Conservation (phyloP, 2,797 vertebrate species). For the Gymnoscopelus microlampas region DNA sequence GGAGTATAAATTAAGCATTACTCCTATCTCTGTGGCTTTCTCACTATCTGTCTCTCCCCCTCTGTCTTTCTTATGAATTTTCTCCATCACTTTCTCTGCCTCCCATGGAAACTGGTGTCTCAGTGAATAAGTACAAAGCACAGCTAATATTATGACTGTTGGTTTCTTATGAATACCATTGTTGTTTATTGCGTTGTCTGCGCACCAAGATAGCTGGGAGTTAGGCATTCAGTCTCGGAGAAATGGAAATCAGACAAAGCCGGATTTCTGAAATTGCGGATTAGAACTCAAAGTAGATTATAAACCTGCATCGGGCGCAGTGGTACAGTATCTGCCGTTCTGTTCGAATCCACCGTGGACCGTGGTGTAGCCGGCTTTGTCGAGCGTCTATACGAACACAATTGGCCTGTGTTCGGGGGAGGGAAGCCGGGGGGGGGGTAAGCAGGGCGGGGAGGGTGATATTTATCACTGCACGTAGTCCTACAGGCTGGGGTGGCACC, state of each 20-base stretch:
- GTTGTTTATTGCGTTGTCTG: slow-evolving; percentile 3
- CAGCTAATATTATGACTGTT: slow-evolving; percentile 1
- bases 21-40: slow-evolving; percentile 6
- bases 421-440: too few species aligned
- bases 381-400: too few species aligned
- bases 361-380: background rate
- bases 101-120: slow-evolving; percentile 33
- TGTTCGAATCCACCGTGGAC: background rate
- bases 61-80: background rate
- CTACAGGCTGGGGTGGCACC: too few species aligned
- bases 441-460: too few species aligned
- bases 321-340: background rate
- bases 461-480: too few species aligned
- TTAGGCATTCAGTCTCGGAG: background rate
- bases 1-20: too few species aligned
- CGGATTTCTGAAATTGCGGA: background rate
- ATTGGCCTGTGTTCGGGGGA: too few species aligned
- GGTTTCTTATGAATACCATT: background rate
- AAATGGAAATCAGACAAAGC: slow-evolving; percentile 2
- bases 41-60: slow-evolving; percentile 23
- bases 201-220: background rate
- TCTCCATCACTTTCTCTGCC: background rate
- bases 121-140: slow-evolving; percentile 30
- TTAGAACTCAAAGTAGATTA: background rate
- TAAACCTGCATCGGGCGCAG: background rate